Percentiles rank a stretch among this genome's conserved stretches.
Evolutionary conservation across 2,888 invertebrate species (phyloP).

Genomic region (Acrobasis suavella): DNA sequence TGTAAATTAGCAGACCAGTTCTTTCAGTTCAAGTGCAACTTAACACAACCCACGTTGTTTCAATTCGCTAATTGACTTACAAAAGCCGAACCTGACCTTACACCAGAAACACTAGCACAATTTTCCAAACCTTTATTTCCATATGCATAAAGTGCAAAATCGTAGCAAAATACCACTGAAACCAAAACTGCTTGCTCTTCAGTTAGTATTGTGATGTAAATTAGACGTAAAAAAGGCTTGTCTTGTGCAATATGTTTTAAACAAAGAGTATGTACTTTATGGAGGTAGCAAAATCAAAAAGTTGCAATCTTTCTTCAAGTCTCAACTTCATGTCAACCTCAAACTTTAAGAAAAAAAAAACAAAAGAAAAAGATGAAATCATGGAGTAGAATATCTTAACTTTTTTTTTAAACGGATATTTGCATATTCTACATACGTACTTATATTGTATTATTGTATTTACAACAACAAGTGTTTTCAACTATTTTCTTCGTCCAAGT

Average conservation of each 20-base stretch:
- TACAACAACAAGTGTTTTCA: neutral
- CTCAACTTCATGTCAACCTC: neutral
- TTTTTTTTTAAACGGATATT: no score
- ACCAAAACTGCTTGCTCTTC: constrained; percentile 23
- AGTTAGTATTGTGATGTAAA: constrained; percentile 41
- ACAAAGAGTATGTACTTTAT: constrained; percentile 32
- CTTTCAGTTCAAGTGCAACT: constrained; percentile 27
- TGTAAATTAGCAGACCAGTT: neutral
- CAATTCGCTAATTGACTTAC: constrained; percentile 53
- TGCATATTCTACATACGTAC: no score
- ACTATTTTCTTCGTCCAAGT: no score
- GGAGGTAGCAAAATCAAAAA: neutral
- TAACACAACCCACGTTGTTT: constrained; percentile 45
- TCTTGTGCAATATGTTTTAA: constrained; percentile 35
- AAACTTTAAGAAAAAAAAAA: no score
- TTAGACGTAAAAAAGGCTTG: constrained; percentile 49
- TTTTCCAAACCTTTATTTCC: constrained; percentile 29
- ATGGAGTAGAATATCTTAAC: no score
- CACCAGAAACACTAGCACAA: constrained; percentile 25
- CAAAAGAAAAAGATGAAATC: no score
- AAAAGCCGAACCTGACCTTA: constrained; percentile 55
- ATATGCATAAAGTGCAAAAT: constrained; percentile 34
- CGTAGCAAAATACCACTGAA: constrained; percentile 12
- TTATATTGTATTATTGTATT: no score
- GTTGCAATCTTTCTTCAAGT: no score